A percentile compares a stretch with the other conserved stretches of the same genome.
These are phyloP conservation scores for Thaleichthys pacificus DNA, from an alignment of 2,797 vertebrate genomes.

Conservation along the genomic window DNA sequence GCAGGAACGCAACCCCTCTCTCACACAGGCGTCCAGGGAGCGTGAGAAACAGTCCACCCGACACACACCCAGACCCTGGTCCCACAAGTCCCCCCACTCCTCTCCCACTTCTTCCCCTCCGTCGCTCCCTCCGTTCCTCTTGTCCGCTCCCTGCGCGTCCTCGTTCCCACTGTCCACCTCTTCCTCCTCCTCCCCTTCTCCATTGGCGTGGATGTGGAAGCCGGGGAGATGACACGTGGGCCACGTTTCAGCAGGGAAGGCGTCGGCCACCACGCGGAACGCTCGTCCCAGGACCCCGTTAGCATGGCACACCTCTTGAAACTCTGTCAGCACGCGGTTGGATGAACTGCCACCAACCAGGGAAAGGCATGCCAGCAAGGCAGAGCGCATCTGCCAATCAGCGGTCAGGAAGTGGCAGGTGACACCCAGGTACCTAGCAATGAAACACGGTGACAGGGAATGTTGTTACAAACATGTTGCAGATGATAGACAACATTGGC, in stretches of 20 bases:
- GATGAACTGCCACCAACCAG: conserved; percentile 62
- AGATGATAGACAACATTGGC: not conserved
- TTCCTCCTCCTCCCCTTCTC: conserved; percentile 40
- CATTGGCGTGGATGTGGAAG: conserved; percentile 55
- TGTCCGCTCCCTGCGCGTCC: conserved; percentile 30
- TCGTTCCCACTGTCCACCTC: conserved; percentile 34
- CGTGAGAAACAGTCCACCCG: conserved; percentile 79
- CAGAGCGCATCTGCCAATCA: conserved; percentile 80
- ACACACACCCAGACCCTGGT: conserved; percentile 68
- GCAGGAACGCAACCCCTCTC: conserved; percentile 70
- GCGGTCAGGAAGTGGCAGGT: conserved; percentile 80
- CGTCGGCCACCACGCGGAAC: conserved; percentile 74
- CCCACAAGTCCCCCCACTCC: conserved; percentile 68
- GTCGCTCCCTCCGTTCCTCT: conserved; percentile 57
- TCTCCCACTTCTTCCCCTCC: conserved; percentile 37
- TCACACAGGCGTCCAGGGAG: conserved; percentile 73
- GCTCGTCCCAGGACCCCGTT: conserved; percentile 75
- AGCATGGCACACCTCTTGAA: conserved; percentile 77
- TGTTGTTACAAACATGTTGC: not conserved
- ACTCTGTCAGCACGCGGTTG: conserved; percentile 72
- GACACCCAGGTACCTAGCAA: conserved; percentile 72
- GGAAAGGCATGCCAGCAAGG: conserved; percentile 77
- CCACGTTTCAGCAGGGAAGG: conserved; percentile 42
- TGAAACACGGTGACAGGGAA: not conserved
- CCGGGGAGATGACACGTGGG: conserved; percentile 71